Evolutionary conservation across 2,888 invertebrate species (phyloP).

Genomic region (Cepaea hortensis): DNA sequence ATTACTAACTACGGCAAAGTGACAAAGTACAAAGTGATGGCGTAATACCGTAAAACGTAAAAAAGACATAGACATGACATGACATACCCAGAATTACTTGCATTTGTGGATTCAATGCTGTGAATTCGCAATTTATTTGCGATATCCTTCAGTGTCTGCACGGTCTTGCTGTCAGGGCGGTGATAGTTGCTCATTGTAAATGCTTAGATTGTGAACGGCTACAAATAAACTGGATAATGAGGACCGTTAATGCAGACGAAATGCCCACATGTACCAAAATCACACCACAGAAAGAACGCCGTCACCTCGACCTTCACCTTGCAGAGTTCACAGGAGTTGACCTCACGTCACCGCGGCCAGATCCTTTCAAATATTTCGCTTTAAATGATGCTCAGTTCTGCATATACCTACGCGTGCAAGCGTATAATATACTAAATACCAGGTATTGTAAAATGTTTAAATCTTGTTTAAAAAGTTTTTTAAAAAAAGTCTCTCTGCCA

Average conservation of each 20-base stretch:
- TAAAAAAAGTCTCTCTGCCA: too few relatives aligned
- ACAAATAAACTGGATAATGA: not conserved
- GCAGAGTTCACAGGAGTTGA: not conserved
- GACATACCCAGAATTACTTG: slow-evolving; percentile 95
- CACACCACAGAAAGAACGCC: not conserved
- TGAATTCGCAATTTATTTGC: slow-evolving; percentile 96
- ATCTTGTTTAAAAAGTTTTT: too few relatives aligned
- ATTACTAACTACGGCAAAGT: too few relatives aligned
- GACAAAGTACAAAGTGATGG: too few relatives aligned
- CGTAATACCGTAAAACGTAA: too few relatives aligned
- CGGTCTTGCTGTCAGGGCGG: slow-evolving; percentile 67
- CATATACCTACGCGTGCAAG: too few relatives aligned
- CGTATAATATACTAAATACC: too few relatives aligned
- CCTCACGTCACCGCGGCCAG: too few relatives aligned
- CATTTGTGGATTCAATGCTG: slow-evolving; percentile 92
- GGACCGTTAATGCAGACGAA: not conserved
- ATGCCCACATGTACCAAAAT: not conserved
- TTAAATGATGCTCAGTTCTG: too few relatives aligned
- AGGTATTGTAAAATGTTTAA: too few relatives aligned
- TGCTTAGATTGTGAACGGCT: not conserved
- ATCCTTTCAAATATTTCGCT: too few relatives aligned
- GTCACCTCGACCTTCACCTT: not conserved
- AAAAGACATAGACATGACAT: too few relatives aligned
- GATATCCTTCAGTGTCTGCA: slow-evolving; percentile 81
- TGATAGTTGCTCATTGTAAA: slow-evolving; percentile 61